Conservation (phyloP, 2,888 invertebrate species). For the Morinoia aosen region DNA sequence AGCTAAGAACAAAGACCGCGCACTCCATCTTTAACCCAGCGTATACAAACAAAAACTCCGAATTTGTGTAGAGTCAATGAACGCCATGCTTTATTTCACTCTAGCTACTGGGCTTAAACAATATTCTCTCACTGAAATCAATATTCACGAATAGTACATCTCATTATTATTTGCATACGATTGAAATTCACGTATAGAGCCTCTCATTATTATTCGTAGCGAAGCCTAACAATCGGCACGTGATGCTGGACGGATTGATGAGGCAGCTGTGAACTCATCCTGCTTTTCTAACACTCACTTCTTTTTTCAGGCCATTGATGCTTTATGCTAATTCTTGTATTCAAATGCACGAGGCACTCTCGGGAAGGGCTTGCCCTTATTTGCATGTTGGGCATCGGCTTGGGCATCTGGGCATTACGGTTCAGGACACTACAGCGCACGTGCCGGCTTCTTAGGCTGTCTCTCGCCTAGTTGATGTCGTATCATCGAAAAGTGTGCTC, state of each 20-base stretch:
- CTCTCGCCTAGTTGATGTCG: background rate
- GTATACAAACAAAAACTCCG: background rate
- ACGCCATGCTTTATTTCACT: background rate
- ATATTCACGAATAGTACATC: slow-evolving; percentile 30
- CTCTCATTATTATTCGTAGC: slow-evolving; percentile 3
- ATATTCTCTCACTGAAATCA: background rate
- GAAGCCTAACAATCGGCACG: slow-evolving; percentile 27
- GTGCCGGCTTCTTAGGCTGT: background rate
- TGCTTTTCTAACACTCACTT: slow-evolving; percentile 23
- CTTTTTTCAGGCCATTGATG: slow-evolving; percentile 29
- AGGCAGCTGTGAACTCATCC: slow-evolving; percentile 48
- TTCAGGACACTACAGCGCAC: slow-evolving; percentile 13
- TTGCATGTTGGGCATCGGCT: slow-evolving; percentile 40
- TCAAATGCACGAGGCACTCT: slow-evolving; percentile 35
- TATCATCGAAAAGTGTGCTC: background rate
- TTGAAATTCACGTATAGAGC: background rate
- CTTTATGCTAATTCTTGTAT: slow-evolving; percentile 47
- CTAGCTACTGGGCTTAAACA: background rate
- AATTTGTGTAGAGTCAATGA: background rate
- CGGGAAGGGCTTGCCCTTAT: slow-evolving; percentile 23
- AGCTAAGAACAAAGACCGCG: background rate
- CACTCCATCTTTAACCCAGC: background rate
- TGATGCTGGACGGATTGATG: slow-evolving; percentile 38
- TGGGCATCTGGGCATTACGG: slow-evolving; percentile 23
- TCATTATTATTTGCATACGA: slow-evolving; percentile 12